Evolutionary conservation across 1,140 invertebrate genomes (phyloP), one percentile per base, ranked within the genome.

Genomic region (Drosophila athabasca): DNA sequence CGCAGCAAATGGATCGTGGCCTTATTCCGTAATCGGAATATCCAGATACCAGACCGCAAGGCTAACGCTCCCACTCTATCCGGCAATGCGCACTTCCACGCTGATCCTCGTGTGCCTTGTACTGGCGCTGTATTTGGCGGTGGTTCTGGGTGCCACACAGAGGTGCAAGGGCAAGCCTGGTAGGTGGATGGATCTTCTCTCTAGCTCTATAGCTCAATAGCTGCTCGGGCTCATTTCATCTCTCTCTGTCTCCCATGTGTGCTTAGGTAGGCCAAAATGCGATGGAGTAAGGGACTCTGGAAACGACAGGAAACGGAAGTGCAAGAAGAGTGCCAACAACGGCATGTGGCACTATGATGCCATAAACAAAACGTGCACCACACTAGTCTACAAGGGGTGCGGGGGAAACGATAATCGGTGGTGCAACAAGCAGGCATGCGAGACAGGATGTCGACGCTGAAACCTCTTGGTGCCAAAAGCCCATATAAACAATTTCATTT

Each of bases 361-460:
- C 13, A 2, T 24, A 13, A 41, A 39, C 9, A 62, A 26, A 6
- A 48, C 43, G 11, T 73, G 71, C 52, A 52, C 39, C 15, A 35
- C 39, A 64, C 26, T 73, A 1, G 26, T 48, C 2, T 73, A 73
- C 31, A 41, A 54, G 6, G 68, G 68, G 6, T 73, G 68, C 29
- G 68, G 44, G 13, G 75, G 75, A 13, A 77, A 77, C 43, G 43
- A 48, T 15, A 77, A 77, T 64, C 75, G 75, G 6, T 77, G 75
- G 49, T 77, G 75, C 26, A 60, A 45, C 0, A 8, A 11, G 4
- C 3, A n/a, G 0, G n/a, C 39, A 41, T 77, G 75, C 35, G 11
- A 64, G 35, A 39, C 11, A 29, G 22, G 17, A 19, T 51, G 54
- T 2, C 48, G 45, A 44, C 50, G 53, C 26, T 50, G n/a, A 48